A percentile compares a stretch with the other conserved stretches of the same genome.
These are phyloP conservation scores for Maniola hyperantus DNA, from an alignment of 2,888 invertebrate genomes.

Conservation along the genomic window DNA sequence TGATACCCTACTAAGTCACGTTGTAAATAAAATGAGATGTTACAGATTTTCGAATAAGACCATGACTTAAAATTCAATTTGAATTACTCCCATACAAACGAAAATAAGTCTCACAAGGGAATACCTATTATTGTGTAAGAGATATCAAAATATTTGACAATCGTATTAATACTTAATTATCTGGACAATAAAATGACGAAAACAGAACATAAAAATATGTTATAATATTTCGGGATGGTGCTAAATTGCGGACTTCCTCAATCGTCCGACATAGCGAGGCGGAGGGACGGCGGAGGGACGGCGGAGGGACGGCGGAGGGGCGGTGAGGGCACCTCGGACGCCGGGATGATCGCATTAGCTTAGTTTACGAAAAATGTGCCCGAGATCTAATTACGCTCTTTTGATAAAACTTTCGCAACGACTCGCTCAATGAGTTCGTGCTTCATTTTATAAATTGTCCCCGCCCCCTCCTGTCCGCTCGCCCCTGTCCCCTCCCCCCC, in stretches of 20 bases:
- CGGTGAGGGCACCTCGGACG: slow-evolving; percentile 1
- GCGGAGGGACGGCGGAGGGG: background rate
- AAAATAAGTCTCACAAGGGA: too few relatives aligned
- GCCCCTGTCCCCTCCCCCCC: background rate
- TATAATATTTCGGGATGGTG: background rate
- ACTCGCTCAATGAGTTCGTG: slow-evolving; percentile 35
- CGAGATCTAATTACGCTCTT: slow-evolving; percentile 39
- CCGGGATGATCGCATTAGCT: slow-evolving; percentile 36
- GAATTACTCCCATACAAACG: too few relatives aligned
- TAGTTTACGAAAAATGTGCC: slow-evolving; percentile 41
- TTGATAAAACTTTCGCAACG: slow-evolving; percentile 35
- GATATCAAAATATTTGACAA: too few relatives aligned
- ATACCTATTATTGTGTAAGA: too few relatives aligned
- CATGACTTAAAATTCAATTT: too few relatives aligned
- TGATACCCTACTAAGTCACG: too few relatives aligned
- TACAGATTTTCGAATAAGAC: too few relatives aligned
- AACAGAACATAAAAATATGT: too few relatives aligned
- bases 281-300: background rate
- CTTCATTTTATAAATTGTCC: slow-evolving; percentile 37
- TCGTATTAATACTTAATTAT: too few relatives aligned
- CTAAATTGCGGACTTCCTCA: background rate
- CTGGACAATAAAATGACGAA: too few relatives aligned
- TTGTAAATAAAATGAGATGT: too few relatives aligned
- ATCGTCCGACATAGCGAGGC: background rate
- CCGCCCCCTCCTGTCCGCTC: slow-evolving; percentile 8